Conservation (phyloP, 2,113 vertebrate genomes). For the Vulpes ferrilata region DNA sequence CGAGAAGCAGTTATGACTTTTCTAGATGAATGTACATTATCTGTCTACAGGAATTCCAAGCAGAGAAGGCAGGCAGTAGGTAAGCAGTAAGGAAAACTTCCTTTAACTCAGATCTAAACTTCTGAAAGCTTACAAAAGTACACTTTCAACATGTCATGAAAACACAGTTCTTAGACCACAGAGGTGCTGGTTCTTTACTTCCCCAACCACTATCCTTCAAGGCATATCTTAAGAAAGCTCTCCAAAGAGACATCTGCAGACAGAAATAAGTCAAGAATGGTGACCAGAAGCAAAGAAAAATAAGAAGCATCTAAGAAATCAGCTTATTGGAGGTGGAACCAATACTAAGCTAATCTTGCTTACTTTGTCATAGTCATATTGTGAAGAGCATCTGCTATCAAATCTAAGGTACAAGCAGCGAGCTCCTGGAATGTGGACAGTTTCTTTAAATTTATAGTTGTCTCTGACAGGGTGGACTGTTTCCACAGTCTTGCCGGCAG, state of each 20-base stretch:
- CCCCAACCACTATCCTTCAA: neutral
- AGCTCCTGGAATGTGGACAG: conserved; percentile 98
- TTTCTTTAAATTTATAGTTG: conserved; percentile 99
- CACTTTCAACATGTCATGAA: neutral
- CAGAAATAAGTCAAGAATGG: conserved; percentile 65
- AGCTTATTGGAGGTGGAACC: neutral
- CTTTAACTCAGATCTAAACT: neutral
- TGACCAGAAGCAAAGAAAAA: conserved; percentile 72
- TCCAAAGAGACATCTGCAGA: conserved; percentile 60
- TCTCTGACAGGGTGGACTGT: conserved; percentile 98
- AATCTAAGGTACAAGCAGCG: conserved; percentile 98
- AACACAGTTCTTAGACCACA: neutral
- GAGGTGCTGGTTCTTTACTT: neutral
- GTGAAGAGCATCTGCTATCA: conserved; percentile 97
- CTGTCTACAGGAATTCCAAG: neutral
- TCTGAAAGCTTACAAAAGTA: neutral
- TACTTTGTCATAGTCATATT: conserved; percentile 99
- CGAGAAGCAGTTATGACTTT: conserved; percentile 40
- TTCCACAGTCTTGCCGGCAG: conserved; percentile 98
- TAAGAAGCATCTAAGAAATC: conserved; percentile 62
- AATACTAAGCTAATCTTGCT: conserved; percentile 28
- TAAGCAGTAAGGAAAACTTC: neutral
- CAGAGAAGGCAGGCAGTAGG: conserved; percentile 1
- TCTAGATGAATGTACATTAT: neutral
- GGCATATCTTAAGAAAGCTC: conserved; percentile 35